Conservation (phyloP, 2,888 invertebrate species). For the Thalpophila matura region DNA sequence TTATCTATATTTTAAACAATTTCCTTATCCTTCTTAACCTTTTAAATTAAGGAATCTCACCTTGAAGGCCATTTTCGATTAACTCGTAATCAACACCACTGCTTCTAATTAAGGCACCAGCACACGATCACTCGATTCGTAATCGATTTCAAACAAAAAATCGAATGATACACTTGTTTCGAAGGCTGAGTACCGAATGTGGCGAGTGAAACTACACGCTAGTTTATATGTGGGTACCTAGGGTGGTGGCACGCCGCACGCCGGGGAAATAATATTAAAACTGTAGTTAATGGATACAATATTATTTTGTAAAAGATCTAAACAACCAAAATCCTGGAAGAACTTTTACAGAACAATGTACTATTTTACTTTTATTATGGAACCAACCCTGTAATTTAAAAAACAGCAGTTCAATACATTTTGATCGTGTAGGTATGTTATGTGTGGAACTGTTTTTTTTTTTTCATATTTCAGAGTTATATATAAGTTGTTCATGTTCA, state of each 20-base stretch:
- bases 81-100: constrained; percentile 56
- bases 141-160: constrained; percentile 44
- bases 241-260: constrained; percentile 56
- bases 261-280: constrained; percentile 26
- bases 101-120: constrained; percentile 63
- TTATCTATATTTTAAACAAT: no score
- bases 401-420: no score
- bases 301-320: neutral
- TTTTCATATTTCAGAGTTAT: no score
- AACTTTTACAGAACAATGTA: no score
- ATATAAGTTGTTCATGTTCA: no score
- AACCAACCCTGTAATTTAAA: no score
- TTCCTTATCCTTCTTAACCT: no score
- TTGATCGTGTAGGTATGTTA: no score
- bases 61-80: constrained; percentile 79
- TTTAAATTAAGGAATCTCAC: constrained; percentile 68
- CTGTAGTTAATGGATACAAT: neutral
- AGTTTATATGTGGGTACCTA: constrained; percentile 75
- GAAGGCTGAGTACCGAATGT: constrained; percentile 76
- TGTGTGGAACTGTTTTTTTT: no score
- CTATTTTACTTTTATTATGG: no score
- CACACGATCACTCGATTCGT: constrained; percentile 56
- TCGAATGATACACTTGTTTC: constrained; percentile 67
- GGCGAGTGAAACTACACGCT: constrained; percentile 73
- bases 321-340: no score